phyloP scores from a whole-genome alignment of 1,140 invertebrate genomes.

The Pseudomyrmex pallidus region DNA sequence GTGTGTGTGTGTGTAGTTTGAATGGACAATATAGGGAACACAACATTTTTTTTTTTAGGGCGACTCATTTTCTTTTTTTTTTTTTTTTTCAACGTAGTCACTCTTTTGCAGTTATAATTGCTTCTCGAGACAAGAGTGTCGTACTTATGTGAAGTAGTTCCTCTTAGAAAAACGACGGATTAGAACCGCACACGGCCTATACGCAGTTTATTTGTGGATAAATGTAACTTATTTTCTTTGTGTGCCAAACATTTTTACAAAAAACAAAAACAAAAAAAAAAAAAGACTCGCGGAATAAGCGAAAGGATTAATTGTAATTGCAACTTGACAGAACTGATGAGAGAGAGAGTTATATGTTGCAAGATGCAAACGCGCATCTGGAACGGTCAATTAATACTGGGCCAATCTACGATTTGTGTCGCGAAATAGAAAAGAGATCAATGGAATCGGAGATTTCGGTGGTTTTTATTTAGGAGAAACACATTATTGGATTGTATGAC shows the following conservation, averaged over 20 bases:
- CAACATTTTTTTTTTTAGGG: conserved; percentile 41
- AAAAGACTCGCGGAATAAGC: not conserved
- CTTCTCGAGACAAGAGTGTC: conserved; percentile 7
- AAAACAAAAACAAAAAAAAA: not conserved
- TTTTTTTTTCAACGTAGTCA: conserved; percentile 46
- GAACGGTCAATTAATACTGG: conserved; percentile 43
- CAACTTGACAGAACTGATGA: not conserved
- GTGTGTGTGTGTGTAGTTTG: not conserved
- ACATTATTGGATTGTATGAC: conserved; percentile 27
- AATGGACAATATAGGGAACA: conserved; percentile 41
- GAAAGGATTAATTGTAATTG: not conserved
- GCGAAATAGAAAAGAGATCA: not conserved
- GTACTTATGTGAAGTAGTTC: conserved; percentile 14
- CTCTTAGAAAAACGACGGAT: conserved; percentile 37
- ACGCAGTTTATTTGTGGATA: conserved; percentile 35
- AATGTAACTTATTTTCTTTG: conserved; percentile 55
- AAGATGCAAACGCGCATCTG: conserved; percentile 16
- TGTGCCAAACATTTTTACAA: conserved; percentile 33
- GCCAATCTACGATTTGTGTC: conserved; percentile 11
- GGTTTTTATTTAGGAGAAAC: not conserved
- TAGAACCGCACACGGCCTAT: conserved; percentile 53
- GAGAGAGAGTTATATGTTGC: conserved; percentile 6
- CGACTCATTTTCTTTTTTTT: too few species aligned
- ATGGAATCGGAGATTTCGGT: too few species aligned
- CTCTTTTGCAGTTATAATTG: not conserved